Evolutionary conservation across 2,888 invertebrate genomes (phyloP).

Genomic region (Cremastinae sp.): DNA sequence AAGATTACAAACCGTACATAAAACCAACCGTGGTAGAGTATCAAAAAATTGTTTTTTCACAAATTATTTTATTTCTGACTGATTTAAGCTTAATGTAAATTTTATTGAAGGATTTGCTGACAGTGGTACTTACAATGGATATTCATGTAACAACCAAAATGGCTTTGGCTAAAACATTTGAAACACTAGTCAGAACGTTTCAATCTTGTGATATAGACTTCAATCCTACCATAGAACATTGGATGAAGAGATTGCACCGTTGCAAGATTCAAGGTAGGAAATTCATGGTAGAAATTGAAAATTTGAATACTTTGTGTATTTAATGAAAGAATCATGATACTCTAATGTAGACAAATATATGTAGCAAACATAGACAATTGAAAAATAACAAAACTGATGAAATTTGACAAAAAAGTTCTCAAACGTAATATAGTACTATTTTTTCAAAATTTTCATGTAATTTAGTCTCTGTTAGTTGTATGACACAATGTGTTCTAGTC

Average conservation of each 20-base stretch:
- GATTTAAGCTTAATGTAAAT: not conserved
- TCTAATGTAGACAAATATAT: not conserved
- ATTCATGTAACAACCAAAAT: slow-evolving; percentile 61
- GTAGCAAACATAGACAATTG: too few species aligned
- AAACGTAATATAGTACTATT: too few species aligned
- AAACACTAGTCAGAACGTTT: slow-evolving; percentile 67
- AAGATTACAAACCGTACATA: slow-evolving; percentile 61
- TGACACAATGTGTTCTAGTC: too few species aligned
- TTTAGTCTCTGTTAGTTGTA: too few species aligned
- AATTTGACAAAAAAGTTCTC: too few species aligned
- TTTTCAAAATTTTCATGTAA: too few species aligned
- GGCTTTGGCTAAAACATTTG: slow-evolving; percentile 66
- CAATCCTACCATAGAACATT: slow-evolving; percentile 54
- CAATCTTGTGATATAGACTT: slow-evolving; percentile 63
- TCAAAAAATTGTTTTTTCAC: not conserved
- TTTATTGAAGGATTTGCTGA: slow-evolving; percentile 67
- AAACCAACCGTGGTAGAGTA: slow-evolving; percentile 49
- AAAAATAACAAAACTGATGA: too few species aligned
- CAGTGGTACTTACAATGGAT: slow-evolving; percentile 61
- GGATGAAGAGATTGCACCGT: slow-evolving; percentile 54
- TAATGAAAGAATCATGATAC: too few species aligned
- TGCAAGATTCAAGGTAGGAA: slow-evolving; percentile 63
- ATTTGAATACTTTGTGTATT: not conserved
- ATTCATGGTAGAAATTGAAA: not conserved
- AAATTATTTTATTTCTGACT: not conserved